Base-by-base conservation (phyloP, 2,797 vertebrate species). In the Danio kyathit region DNA sequence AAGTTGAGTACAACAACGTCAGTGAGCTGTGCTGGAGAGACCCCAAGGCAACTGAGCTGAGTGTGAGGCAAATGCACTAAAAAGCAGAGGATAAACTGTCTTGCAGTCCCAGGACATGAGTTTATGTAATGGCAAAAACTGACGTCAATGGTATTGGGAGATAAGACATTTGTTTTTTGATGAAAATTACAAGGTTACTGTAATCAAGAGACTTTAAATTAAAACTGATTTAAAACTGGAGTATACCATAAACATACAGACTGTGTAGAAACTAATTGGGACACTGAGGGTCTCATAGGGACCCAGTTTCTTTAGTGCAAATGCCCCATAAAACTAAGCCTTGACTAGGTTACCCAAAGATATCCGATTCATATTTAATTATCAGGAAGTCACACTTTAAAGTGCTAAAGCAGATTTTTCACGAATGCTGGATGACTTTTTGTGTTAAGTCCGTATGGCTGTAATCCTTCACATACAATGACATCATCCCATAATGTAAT, bases 111-210 rank as follows among this genome's bases (percentile, higher is more conserved):
- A 7, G 76, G 61, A 66, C 52, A 5, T 57, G 44, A 49, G 72
- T 88, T 91, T 90, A 90, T 81, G 72, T 88, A 90, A 91, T 80
- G 88, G 84, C 13, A 72, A 60, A 79, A 13, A 13, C 29, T 86
- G 86, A 88, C 66, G 54, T 91, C 87, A 82, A 69, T 66, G n/a
- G 65, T 76, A 87, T 82, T 60, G 84, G 11, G 52, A 82, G 80
- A 46, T 74, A 79, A 61, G 69, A 61, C 0, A 1, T 60, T 49
- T 78, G 29, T 3, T 29, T 29, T 29, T 29, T 56, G 29, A 29
- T n/a, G 9, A 21, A 69, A 64, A 13, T 12, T 38, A 66, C 17
- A 29, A 44, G 14, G 17, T 65, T 9, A 56, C 40, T 52, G 7
- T 29, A 57, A 48, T 57, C 14, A 46, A 52, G 41, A 46, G 40